Evolutionary conservation across 1,140 invertebrate species (phyloP).

Genomic region (Drosophila dunni): DNA sequence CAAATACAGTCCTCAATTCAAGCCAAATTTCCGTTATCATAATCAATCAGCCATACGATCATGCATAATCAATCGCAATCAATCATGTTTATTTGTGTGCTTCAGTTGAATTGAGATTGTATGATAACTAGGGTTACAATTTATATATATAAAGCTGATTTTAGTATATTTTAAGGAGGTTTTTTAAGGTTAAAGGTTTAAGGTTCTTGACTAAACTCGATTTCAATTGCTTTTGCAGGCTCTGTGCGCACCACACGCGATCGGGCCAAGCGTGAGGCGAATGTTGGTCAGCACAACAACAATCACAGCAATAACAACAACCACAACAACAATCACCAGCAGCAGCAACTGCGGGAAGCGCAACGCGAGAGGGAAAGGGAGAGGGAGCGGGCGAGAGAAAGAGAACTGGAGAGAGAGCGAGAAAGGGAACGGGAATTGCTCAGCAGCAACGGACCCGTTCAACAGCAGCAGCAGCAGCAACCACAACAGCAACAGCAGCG

Average conservation of each 20-base stretch:
- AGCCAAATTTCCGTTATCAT: slow-evolving; percentile 28
- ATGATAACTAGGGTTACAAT: neutral
- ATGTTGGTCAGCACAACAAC: slow-evolving; percentile 67
- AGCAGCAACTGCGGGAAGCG: slow-evolving; percentile 35
- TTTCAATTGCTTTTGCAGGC: slow-evolving; percentile 44
- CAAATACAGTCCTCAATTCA: slow-evolving; percentile 22
- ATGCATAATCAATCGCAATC: slow-evolving; percentile 23
- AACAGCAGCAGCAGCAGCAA: slow-evolving; percentile 32
- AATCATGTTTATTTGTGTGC: neutral
- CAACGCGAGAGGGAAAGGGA: slow-evolving; percentile 18
- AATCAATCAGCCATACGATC: slow-evolving; percentile 30
- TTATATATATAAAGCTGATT: neutral
- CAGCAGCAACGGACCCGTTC: slow-evolving; percentile 14
- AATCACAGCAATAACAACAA: slow-evolving; percentile 60
- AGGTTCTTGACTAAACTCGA: neutral
- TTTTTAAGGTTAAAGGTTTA: neutral
- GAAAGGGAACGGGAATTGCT: slow-evolving; percentile 9
- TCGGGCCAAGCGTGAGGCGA: slow-evolving; percentile 83
- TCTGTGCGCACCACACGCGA: slow-evolving; percentile 80
- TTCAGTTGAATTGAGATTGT: too few relatives aligned
- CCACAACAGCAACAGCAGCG: slow-evolving; percentile 38
- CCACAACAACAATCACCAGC: slow-evolving; percentile 53
- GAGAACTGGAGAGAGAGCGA: slow-evolving; percentile 34
- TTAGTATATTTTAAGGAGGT: neutral
- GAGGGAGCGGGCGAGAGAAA: slow-evolving; percentile 38